Conservation (phyloP, 2,888 invertebrate species). For the Pediacus dermestoides region DNA sequence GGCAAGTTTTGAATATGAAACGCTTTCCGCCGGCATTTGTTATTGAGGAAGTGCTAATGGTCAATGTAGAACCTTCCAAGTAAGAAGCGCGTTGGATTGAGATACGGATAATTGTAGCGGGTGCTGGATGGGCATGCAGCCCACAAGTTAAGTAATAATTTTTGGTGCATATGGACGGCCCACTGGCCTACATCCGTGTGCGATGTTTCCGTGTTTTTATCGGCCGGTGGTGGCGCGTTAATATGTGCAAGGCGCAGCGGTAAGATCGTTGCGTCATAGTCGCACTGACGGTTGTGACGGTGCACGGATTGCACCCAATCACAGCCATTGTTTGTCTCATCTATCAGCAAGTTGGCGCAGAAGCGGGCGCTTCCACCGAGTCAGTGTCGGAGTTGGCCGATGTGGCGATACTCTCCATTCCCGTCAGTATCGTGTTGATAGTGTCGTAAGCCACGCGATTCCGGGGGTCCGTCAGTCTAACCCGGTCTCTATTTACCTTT, state of each 20-base stretch:
- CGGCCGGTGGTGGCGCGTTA: constrained; percentile 20
- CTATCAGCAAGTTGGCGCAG: constrained; percentile 40
- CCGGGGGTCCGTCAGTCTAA: constrained; percentile 60
- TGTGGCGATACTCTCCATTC: constrained; percentile 32
- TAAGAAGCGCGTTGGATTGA: no score
- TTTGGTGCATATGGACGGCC: constrained; percentile 19
- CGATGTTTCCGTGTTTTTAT: constrained; percentile 32
- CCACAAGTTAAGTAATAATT: not conserved
- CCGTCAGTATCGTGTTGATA: constrained; percentile 65
- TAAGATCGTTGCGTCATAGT: constrained; percentile 39
- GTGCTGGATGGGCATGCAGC: no score
- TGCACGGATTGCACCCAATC: constrained; percentile 52
- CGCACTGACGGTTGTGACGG: constrained; percentile 44
- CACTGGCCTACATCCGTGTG: constrained; percentile 34
- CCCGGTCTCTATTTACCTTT: constrained; percentile 51
- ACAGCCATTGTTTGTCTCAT: constrained; percentile 48
- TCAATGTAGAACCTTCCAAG: no score
- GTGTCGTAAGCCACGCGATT: constrained; percentile 59
- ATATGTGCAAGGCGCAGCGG: constrained; percentile 33
- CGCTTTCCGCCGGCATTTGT: no score
- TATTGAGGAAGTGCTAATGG: no score
- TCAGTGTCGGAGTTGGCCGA: constrained; percentile 51
- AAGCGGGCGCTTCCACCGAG: constrained; percentile 33
- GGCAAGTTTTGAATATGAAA: no score
- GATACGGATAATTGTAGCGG: no score